These are phyloP conservation scores for Caenorhabditis sp. DNA, from an alignment of 2,888 invertebrate genomes.

Conservation along the genomic window DNA sequence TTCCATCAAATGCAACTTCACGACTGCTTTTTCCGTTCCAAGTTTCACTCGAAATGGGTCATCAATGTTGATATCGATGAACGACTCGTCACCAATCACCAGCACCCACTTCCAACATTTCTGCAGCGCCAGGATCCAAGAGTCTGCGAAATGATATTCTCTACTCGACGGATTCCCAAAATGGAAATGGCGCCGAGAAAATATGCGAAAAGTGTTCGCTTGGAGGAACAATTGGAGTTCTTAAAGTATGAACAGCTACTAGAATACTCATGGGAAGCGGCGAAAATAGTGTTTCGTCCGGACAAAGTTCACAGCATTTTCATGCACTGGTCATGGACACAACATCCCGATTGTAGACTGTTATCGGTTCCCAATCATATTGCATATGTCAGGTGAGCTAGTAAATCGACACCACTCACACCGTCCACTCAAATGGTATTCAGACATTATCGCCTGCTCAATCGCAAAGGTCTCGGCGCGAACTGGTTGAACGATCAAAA, in stretches of 20 bases:
- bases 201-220: no score
- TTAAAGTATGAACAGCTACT: not conserved
- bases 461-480: not conserved
- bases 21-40: conserved; percentile 24
- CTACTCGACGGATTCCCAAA: conserved; percentile 12
- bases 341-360: not conserved
- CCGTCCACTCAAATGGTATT: no score
- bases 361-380: not conserved
- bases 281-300: conserved; percentile 12
- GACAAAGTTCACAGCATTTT: conserved; percentile 12
- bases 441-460: conserved; percentile 1
- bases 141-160: conserved; percentile 17
- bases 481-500: not conserved
- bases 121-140: not conserved
- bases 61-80: conserved; percentile 21
- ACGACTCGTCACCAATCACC: not conserved
- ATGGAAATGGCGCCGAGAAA: not conserved
- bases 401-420: no score
- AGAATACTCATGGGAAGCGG: not conserved
- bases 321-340: conserved; percentile 27
- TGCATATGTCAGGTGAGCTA: not conserved
- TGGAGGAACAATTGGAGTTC: conserved; percentile 4
- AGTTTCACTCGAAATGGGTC: conserved; percentile 24
- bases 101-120: not conserved
- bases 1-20: conserved; percentile 17